phyloP scores from a whole-genome alignment of 2,113 vertebrate genomes.

The Eretmochelys imbricata region DNA sequence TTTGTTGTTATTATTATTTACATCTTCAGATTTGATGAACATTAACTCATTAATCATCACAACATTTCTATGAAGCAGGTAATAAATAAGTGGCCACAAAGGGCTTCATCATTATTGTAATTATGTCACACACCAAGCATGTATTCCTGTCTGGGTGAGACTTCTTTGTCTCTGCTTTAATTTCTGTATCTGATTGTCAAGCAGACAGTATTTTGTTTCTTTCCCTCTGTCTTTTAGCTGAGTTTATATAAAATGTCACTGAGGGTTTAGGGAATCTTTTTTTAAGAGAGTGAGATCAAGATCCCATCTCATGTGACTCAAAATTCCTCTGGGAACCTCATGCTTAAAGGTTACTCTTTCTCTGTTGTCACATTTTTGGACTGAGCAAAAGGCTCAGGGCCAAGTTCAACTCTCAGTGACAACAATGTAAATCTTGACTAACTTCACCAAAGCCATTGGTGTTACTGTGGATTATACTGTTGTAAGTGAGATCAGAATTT shows the following conservation, averaged over 20 bases:
- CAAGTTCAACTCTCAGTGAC: conserved; percentile 22
- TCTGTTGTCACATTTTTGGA: conserved; percentile 26
- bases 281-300: background rate
- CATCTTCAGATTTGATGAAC: background rate
- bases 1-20: too few species aligned
- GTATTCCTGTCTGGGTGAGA: background rate
- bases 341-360: background rate
- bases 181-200: background rate
- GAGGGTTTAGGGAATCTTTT: background rate
- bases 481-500: conserved; percentile 13
- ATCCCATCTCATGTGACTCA: background rate
- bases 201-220: background rate
- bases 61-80: background rate
- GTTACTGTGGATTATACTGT: conserved; percentile 37
- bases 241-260: background rate
- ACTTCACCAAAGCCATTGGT: conserved; percentile 18
- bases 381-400: conserved; percentile 24
- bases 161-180: background rate
- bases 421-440: conserved; percentile 26
- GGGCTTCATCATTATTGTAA: background rate
- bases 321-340: conserved; percentile 13
- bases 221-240: background rate
- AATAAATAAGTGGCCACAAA: background rate
- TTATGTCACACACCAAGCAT: background rate
- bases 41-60: background rate